phyloP scores from a whole-genome alignment of 2,888 invertebrate species.

The Eristalinus aeneus region DNA sequence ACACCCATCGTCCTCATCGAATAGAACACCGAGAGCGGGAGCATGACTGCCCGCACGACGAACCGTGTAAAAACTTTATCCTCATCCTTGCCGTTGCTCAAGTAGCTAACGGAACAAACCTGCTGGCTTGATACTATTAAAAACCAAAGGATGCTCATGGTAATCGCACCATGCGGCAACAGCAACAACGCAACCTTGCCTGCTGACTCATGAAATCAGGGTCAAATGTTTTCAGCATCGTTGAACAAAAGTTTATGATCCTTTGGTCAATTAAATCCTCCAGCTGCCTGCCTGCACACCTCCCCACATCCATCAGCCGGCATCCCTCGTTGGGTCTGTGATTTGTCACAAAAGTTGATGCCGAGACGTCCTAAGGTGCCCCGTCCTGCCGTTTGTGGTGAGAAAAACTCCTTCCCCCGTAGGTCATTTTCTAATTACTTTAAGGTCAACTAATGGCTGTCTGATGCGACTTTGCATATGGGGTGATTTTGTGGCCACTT shows the following conservation, averaged over 20 bases:
- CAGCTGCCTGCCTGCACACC: conserved; percentile 68
- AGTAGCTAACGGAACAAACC: conserved; percentile 50
- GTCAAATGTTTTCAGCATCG: conserved; percentile 79
- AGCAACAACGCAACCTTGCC: conserved; percentile 56
- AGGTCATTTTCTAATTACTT: conserved; percentile 66
- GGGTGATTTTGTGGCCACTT: conserved; percentile 70
- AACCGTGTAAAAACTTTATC: conserved; percentile 70
- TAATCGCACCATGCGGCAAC: conserved; percentile 66
- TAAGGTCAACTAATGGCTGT: conserved; percentile 69
- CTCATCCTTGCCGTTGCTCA: conserved; percentile 61
- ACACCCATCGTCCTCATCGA: not conserved
- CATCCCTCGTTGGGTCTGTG: conserved; percentile 37
- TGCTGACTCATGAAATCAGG: conserved; percentile 79
- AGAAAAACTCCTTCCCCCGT: not conserved
- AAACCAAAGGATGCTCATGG: conserved; percentile 72
- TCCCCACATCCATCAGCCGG: conserved; percentile 28
- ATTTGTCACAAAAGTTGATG: conserved; percentile 66
- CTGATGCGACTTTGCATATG: conserved; percentile 66
- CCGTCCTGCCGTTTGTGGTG: conserved; percentile 52
- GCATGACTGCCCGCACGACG: conserved; percentile 37
- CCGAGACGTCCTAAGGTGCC: not conserved
- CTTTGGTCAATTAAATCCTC: conserved; percentile 80
- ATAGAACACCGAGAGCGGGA: not conserved
- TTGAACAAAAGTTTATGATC: conserved; percentile 78
- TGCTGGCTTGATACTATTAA: conserved; percentile 69